phyloP scores from a whole-genome alignment of 2,113 vertebrate species.

The Oryzias woworae region DNA sequence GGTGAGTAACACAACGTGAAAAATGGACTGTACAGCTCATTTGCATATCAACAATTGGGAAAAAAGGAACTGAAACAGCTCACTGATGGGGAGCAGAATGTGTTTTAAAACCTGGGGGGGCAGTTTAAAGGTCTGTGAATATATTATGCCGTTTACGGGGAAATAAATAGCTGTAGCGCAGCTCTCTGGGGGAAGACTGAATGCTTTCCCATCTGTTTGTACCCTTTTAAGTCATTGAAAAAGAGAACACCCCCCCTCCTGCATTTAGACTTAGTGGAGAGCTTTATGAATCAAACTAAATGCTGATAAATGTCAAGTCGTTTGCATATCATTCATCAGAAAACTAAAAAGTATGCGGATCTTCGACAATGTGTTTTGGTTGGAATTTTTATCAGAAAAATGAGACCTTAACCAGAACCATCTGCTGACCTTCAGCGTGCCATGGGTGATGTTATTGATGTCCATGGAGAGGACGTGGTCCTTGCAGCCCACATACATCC shows the following conservation, averaged over 20 bases:
- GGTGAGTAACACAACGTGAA: too few relatives aligned
- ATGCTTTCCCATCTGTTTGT: conserved; percentile 63
- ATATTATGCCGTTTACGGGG: conserved; percentile 54
- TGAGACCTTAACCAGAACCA: neutral
- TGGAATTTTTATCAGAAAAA: neutral
- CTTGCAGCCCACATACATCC: conserved; percentile 97
- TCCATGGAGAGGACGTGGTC: conserved; percentile 95
- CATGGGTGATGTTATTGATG: conserved; percentile 96
- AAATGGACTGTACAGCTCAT: too few relatives aligned
- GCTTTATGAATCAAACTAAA: conserved; percentile 33
- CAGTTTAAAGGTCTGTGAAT: conserved; percentile 55
- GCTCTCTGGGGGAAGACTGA: conserved; percentile 50
- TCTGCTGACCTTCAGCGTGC: conserved; percentile 85
- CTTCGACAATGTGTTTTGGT: neutral
- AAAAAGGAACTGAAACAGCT: too few relatives aligned
- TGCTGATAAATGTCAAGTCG: conserved; percentile 18
- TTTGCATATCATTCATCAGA: conserved; percentile 42
- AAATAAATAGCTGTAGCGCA: conserved; percentile 34
- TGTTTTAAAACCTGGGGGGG: conserved; percentile 31
- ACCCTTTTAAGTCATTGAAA: conserved; percentile 56
- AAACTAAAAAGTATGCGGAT: conserved; percentile 12
- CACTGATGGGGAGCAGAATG: conserved; percentile 16
- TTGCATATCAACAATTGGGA: too few relatives aligned
- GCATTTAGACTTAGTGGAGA: conserved; percentile 29
- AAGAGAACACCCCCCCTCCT: conserved; percentile 32